A percentile compares a stretch with the other conserved stretches of the same genome.
phyloP scores from a whole-genome alignment of 2,113 vertebrate genomes.

The Mormyrus lacerda region DNA sequence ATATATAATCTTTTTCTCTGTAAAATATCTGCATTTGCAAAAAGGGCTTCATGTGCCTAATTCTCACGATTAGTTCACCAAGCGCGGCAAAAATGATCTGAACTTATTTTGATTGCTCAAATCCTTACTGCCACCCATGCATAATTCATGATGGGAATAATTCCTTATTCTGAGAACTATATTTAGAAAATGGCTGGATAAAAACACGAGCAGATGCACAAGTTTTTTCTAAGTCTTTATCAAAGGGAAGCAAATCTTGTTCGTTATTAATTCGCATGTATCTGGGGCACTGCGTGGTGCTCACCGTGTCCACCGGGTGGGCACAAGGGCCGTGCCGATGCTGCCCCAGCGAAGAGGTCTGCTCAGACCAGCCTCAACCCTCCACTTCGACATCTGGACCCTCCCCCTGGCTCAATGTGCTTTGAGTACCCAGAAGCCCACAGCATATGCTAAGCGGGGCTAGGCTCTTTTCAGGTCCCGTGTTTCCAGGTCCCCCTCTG shows the following conservation, averaged over 20 bases:
- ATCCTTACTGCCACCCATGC: conserved; percentile 34
- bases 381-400: conserved; percentile 6
- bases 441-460: background rate
- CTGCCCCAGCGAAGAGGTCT: background rate
- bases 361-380: background rate
- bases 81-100: background rate
- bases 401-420: background rate
- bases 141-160: conserved; percentile 40
- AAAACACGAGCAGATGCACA: conserved; percentile 51
- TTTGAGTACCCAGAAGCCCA: conserved; percentile 16
- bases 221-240: conserved; percentile 53
- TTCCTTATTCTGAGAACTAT: conserved; percentile 24
- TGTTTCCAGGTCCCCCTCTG: conserved; percentile 13
- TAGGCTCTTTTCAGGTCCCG: conserved; percentile 9
- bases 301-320: background rate
- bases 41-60: background rate
- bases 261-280: conserved; percentile 55
- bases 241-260: conserved; percentile 44
- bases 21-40: conserved; percentile 7
- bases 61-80: background rate
- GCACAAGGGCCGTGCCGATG: background rate
- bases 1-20: background rate
- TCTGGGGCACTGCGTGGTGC: conserved; percentile 48
- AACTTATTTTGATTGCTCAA: conserved; percentile 37
- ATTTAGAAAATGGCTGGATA: conserved; percentile 54